Evolutionary conservation across 2,797 vertebrate genomes (phyloP).

Genomic region (Tadarida brasiliensis): DNA sequence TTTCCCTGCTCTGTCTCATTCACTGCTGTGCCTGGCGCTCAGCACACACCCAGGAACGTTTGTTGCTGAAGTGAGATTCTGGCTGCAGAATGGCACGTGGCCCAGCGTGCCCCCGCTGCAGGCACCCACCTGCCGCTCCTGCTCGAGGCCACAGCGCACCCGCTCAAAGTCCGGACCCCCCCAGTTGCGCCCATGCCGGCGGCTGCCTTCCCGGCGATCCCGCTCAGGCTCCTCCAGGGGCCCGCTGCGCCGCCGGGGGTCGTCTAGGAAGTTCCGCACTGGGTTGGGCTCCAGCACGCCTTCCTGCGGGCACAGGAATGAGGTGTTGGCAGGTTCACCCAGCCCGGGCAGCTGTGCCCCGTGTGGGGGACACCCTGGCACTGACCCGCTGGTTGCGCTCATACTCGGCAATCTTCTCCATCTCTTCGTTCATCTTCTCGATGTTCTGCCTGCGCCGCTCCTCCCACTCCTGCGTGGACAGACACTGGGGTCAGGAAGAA

Average conservation of each 20-base stretch:
- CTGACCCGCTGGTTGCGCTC: conserved; percentile 94
- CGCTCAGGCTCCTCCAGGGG: conserved; percentile 86
- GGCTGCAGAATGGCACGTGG: rapidly evolving
- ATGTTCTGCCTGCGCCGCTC: conserved; percentile 95
- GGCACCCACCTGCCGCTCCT: conserved; percentile 89
- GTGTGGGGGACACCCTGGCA: rapidly evolving
- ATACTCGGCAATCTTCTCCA: conserved; percentile 96
- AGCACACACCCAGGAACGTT: rapidly evolving
- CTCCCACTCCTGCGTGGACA: conserved; percentile 92
- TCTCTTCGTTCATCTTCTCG: conserved; percentile 97
- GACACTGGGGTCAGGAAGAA: rapidly evolving
- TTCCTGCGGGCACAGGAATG: conserved; percentile 81
- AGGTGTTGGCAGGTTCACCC: rapidly evolving
- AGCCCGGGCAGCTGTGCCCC: rapidly evolving
- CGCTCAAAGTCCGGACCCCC: conserved; percentile 95
- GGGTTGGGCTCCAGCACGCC: conserved; percentile 92
- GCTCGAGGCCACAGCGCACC: conserved; percentile 93
- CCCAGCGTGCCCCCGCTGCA: rapidly evolving
- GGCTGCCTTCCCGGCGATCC: conserved; percentile 94
- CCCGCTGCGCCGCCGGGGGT: conserved; percentile 92
- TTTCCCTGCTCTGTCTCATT: neutral
- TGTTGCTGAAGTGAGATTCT: rapidly evolving
- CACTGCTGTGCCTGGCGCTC: rapidly evolving
- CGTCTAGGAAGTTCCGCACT: conserved; percentile 94
- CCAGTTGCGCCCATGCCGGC: conserved; percentile 95